Base-by-base conservation (phyloP, 2,113 vertebrate species). In the Eonycteris spelaea region DNA sequence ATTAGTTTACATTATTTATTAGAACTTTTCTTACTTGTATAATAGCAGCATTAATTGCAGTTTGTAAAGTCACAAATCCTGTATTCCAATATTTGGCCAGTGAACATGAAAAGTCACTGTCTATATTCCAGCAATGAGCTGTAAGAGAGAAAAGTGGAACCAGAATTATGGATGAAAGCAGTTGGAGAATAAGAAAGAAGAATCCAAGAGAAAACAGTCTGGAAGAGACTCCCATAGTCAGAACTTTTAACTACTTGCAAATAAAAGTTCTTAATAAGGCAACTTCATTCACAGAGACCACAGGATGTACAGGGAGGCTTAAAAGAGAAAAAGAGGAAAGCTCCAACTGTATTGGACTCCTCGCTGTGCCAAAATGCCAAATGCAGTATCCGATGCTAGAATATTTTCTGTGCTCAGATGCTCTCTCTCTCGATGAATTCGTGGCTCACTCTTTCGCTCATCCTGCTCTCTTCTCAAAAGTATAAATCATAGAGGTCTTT, bases 61-160 rank as follows among this genome's bases (percentile, higher is more conserved):
- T 94, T 96, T 99, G 98, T 80, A 99, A 63, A 0, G 97, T 67
- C 1, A 99, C 95, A 79, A 99, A 99, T 16, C 98, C 98, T 0
- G 0, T 9, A 0, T 87, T 85, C 98, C 98, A 99, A 91, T 98
- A 99, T 0, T 0, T 28, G 30, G 97, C 93, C 45, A 90, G 0
- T 3, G 1, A 0, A 75, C 99, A 99, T 13, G 7, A 33, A 70
- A 11, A 13, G 0, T 7, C 18, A 3, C 14, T 0, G 38, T 24
- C 0, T 5, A 0, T 0, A 1, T 2, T 0, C 68, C 57, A 79
- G 79, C 97, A 98, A 51, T 93, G 78, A 93, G 5, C 97, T 98
- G 30, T 33, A 83, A 94, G 30, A 93, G 70, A 92, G 19, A 53
- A 86, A 86, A 78, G 5, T 14, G 70, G 15, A 63, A 16, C 0